Conservation (phyloP, 2,888 invertebrate genomes). For the Mystacides longicornis region DNA sequence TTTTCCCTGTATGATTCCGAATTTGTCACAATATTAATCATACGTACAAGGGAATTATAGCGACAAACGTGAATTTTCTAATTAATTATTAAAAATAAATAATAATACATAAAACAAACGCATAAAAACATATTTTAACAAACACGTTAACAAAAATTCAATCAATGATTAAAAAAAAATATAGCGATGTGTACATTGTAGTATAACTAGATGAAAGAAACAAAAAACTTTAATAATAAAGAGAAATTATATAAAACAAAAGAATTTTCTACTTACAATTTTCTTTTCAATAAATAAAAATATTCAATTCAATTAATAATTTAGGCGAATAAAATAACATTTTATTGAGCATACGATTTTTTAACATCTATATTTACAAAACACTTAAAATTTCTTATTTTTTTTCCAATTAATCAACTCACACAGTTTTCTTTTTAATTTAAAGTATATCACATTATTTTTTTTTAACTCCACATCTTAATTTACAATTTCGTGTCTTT, state of each 20-base stretch:
- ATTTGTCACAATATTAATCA: conserved; percentile 34
- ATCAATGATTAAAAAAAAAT: neutral
- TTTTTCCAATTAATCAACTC: neutral
- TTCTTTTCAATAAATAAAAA: neutral
- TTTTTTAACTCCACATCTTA: neutral
- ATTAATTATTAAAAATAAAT: neutral
- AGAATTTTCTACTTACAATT: neutral
- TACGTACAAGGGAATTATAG: neutral
- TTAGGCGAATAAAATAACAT: neutral
- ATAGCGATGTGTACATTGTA: neutral
- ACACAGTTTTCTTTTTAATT: neutral
- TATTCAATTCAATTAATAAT: neutral
- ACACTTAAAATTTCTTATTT: neutral
- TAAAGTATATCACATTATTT: conserved; percentile 2
- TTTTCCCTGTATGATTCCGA: conserved; percentile 46
- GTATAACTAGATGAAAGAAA: neutral
- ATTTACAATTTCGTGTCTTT: neutral
- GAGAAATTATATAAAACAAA: neutral
- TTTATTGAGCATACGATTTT: conserved; percentile 1
- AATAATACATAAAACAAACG: neutral
- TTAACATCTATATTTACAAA: neutral
- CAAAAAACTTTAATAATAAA: neutral
- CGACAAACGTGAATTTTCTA: neutral
- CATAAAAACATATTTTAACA: too few relatives aligned
- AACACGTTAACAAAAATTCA: too few relatives aligned